Evolutionary conservation across 2,113 vertebrate species (phyloP), one percentile per base, ranked within the genome.

Genomic region (Ammospiza caudacuta): DNA sequence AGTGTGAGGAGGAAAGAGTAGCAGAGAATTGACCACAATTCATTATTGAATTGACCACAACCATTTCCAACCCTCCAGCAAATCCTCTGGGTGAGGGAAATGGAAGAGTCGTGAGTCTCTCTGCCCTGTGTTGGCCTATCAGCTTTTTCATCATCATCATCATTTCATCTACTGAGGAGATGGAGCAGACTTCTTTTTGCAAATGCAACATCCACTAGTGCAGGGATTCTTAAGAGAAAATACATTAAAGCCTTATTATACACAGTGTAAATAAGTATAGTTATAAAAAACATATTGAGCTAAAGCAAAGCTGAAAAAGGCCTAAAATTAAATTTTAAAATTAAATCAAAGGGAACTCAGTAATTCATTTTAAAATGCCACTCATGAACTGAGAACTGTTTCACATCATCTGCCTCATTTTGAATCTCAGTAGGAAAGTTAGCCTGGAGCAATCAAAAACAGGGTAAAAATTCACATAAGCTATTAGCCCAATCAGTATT

Each of bases 271-370:
- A 73, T 72, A 93, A 73, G 39, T 62, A 39, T 12, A 43, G 33
- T 69, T 72, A 44, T 73, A 39, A 94, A 94, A 58, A 35, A 25
- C 17, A 59, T 25, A 25, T 25, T 35, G 58, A 88, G 66, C 58
- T 95, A 76, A 46, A 88, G 22, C 21, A 78, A 86, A 78, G 43
- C 41, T 94, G 68, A 43, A 89, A 76, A 61, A 1, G 2, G 33
- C 67, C 61, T 84, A 83, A 95, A 95, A 95, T 95, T 64, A 96
- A 96, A 95, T 95, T 46, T 84, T 76, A 97, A 97, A 96, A 92
- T 52, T 84, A 93, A 97, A 94, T 94, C 84, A 97, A 83, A 68
- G 49, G 79, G 28, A 88, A 95, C 61, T 69, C 74, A 85, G 72
- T 83, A 89, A 95, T 87, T 79, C 3, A 93, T 78, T 92, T 66